Conservation (phyloP, 2,797 vertebrate species). For the Ceyx erithaca region DNA sequence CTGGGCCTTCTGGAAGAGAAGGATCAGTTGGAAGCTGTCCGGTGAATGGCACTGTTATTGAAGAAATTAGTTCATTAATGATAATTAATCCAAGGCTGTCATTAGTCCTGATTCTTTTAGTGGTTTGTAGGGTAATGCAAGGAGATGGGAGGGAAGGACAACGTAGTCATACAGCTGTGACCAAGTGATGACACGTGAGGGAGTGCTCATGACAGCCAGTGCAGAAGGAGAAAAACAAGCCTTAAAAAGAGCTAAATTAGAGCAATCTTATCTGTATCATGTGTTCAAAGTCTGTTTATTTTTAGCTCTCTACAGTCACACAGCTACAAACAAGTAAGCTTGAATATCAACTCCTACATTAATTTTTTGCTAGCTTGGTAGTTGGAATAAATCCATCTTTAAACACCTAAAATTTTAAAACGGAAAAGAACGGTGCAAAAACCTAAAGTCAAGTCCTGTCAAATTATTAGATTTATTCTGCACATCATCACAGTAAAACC, state of each 20-base stretch:
- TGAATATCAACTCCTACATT: neutral
- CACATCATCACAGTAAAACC: rapidly evolving
- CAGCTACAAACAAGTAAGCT: neutral
- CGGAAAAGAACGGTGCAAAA: neutral
- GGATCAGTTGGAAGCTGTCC: constrained; percentile 91
- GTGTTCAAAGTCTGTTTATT: constrained; percentile 8
- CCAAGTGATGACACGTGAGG: neutral
- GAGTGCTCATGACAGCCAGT: neutral
- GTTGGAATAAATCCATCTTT: neutral
- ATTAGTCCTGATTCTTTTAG: neutral
- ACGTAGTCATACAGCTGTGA: neutral
- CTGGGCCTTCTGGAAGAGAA: constrained; percentile 89
- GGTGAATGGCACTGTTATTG: constrained; percentile 72
- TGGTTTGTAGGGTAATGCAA: neutral
- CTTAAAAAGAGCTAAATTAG: constrained; percentile 18
- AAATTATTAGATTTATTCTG: neutral
- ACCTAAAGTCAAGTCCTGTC: neutral
- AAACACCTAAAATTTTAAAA: neutral
- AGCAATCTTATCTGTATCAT: neutral
- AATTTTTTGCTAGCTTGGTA: neutral
- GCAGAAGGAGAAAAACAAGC: neutral
- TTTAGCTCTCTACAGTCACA: constrained; percentile 31
- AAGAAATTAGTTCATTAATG: neutral
- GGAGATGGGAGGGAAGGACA: neutral
- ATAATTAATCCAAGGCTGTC: neutral